Base-by-base conservation (phyloP, 2,888 invertebrate species). In the Galerucella nymphaeae region DNA sequence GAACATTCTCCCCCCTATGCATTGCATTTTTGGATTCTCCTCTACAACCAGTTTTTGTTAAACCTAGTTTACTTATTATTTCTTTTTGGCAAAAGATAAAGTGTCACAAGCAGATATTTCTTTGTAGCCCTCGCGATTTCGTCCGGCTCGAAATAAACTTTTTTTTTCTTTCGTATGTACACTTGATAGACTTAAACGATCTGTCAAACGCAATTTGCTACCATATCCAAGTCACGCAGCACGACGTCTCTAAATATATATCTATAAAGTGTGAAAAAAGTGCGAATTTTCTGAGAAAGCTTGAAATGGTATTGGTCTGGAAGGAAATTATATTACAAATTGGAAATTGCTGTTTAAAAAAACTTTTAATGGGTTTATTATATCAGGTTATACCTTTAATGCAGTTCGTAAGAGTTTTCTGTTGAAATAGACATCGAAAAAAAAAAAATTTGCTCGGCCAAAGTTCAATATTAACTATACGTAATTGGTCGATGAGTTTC, bases 191-290 rank as follows among this genome's bases (percentile, higher is more conserved):
- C 79, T 81, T 74, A 76, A 79, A 77, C 79, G 85, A 84, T 83
- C 84, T 84, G 85, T 83, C 85, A 84, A 79, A 80, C 83, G 82
- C 85, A 85, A 84, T 84, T 84, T 83, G 77, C 80, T 78, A 76
- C 80, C 81, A 81, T 82, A 82, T 82, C 81, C 83, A 80, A 83
- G 80, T 81, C 18, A 18, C 73, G 69, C 83, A 79, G 83, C 81
- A 78, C 82, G 83, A 76, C 79, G 82, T 77, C 81, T 77, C 53
- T 8, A 38, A 45, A 65, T 66, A 79, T 77, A 74, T 76, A 73
- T 78, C 82, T 77, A 81, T 80, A 82, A 79, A 77, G 76, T 38
- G 30, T 42, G 61, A 53, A 53, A 58, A 58, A 65, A 45, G 58
- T 48, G 38, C 50, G 68, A 14, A 48, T 42, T 48, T 58, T 58